Base-by-base conservation (phyloP, 2,888 invertebrate species). In the Cristatella mucedo region DNA sequence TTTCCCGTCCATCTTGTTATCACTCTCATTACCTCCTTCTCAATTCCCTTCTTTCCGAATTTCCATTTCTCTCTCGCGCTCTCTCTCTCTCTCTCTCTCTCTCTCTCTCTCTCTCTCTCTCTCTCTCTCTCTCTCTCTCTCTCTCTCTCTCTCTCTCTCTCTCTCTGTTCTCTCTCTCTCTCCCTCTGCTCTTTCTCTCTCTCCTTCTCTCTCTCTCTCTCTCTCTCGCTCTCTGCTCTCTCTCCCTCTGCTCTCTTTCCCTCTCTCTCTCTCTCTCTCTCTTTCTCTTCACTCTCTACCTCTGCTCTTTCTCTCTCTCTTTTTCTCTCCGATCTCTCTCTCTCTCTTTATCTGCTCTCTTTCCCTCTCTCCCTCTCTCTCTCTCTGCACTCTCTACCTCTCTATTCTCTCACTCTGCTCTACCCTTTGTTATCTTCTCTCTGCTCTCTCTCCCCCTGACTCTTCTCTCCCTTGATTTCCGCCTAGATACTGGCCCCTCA, bases 41-140 rank as follows among this genome's bases (percentile, higher is more conserved):
- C n/a, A n/a, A n/a, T n/a, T n/a, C n/a, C n/a, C n/a, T n/a, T n/a
- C n/a, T n/a, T n/a, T n/a, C n/a, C n/a, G n/a, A n/a, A n/a, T n/a
- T n/a, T n/a, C 30, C 38, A 38, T 11, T 26, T 9, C 30, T 26
- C 18, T 11, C 40, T 15, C 40, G 11, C 15, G 5, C 40, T 11
- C 16, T 36, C 19, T 6, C 40, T 16, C 20, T 36, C 29, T 6
- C 40, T 15, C 30, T 26, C 6, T 21, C 38, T 20, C 6, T 38
- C 16, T 24, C 15, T 15, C 41, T 18, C 7, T 31, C 18, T 21
- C 41, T n/a, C 22, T 24, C 26, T 9, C 36, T 24, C 22, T 24
- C 26, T 9, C 36, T 21, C 36, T 19, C 9, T 9, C 19, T n/a
- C 36, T 19, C n/a, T 34, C 22, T 19, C 9, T 19, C 36, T 21